A percentile compares a stretch with the other conserved stretches of the same genome.
Conservation (phyloP, 2,888 invertebrate genomes). For the Bugula neritina region DNA sequence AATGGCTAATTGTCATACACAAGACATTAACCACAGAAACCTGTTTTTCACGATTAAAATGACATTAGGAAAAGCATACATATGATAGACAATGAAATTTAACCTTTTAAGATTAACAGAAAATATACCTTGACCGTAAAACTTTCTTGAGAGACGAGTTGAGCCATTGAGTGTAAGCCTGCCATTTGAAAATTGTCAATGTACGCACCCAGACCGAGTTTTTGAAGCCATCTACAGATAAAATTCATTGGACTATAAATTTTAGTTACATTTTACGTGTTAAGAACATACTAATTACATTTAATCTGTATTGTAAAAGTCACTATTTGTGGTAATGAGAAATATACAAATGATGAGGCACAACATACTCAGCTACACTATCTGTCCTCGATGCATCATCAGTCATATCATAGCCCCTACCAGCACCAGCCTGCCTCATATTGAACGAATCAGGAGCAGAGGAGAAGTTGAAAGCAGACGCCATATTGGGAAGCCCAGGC, state of each 20-base stretch:
- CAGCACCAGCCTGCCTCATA: constrained; percentile 9
- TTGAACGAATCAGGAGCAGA: constrained; percentile 13
- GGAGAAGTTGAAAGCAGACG: constrained; percentile 22
- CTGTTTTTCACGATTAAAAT: too few species aligned
- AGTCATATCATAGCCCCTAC: background rate
- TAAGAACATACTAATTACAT: too few species aligned
- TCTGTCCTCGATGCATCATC: background rate
- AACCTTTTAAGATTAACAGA: too few species aligned
- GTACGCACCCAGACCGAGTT: constrained; percentile 44
- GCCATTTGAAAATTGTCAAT: constrained; percentile 45
- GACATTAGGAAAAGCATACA: too few species aligned
- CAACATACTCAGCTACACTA: constrained; percentile 7
- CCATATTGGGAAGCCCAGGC: background rate
- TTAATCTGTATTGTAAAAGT: too few species aligned
- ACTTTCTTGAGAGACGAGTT: constrained; percentile 38
- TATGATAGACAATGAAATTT: too few species aligned
- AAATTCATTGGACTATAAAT: too few species aligned
- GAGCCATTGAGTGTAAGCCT: constrained; percentile 40
- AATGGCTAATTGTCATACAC: too few species aligned
- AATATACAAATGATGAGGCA: too few species aligned
- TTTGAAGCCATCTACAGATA: constrained; percentile 40
- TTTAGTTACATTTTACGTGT: too few species aligned
- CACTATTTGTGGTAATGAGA: too few species aligned
- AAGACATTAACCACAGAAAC: too few species aligned
- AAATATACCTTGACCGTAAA: constrained; percentile 46